Percentiles rank a stretch among this genome's conserved stretches.
Evolutionary conservation across 2,888 invertebrate genomes (phyloP).

Genomic region (Petrolisthes cinctipes): DNA sequence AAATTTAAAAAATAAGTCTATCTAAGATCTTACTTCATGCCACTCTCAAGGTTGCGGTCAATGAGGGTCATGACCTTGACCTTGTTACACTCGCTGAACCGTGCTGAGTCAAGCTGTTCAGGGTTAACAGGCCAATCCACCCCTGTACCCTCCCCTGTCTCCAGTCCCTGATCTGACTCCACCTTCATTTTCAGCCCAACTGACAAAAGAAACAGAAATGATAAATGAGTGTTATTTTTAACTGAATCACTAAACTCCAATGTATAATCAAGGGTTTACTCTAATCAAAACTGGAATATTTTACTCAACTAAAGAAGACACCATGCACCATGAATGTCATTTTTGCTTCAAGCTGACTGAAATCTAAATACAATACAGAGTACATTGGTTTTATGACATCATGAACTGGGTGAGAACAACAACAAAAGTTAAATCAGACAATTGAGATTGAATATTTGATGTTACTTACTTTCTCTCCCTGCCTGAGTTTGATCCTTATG

Average conservation of each 20-base stretch:
- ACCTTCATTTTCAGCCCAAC: constrained; percentile 30
- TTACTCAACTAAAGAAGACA: not conserved
- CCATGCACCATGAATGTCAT: not conserved
- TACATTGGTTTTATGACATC: not conserved
- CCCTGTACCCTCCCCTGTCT: not conserved
- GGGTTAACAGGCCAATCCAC: constrained; percentile 9
- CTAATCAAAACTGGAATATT: not conserved
- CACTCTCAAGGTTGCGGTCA: constrained; percentile 45
- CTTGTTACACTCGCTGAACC: constrained; percentile 34
- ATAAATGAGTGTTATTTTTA: not conserved
- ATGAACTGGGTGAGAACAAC: not conserved
- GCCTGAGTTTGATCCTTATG: constrained; percentile 39
- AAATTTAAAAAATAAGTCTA: not conserved
- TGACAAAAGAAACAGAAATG: not conserved
- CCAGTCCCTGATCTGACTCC: not conserved
- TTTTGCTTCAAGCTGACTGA: not conserved
- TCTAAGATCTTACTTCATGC: constrained; percentile 36
- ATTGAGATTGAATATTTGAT: not conserved
- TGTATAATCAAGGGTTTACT: not conserved
- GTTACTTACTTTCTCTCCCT: constrained; percentile 18
- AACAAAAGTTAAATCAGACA: not conserved
- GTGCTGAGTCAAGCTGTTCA: not conserved
- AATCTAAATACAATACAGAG: not conserved
- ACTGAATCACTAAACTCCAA: not conserved
- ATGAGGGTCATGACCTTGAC: constrained; percentile 42